Evolutionary conservation across 30 jellyfish, hydroid and myxozoan species (phyloP).

Genomic region (Phacellophora camtschatica): DNA sequence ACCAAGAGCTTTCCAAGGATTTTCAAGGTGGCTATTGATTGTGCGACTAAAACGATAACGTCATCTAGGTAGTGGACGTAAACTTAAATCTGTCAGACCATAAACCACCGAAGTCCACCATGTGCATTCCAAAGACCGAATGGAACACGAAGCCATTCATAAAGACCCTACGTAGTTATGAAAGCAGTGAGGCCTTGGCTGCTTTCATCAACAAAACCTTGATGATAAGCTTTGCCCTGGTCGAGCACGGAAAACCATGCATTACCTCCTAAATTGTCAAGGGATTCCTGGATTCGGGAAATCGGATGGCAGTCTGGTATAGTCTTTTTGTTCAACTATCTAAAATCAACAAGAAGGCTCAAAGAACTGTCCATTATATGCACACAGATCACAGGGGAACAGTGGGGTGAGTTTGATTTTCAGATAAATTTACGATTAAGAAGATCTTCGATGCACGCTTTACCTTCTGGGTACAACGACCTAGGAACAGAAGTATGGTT

Average conservation of each 20-base stretch:
- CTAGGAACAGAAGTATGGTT: too few species aligned
- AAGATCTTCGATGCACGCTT: not conserved
- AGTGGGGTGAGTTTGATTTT: not conserved
- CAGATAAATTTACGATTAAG: not conserved
- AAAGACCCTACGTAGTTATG: conserved; percentile 75
- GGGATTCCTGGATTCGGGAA: conserved; percentile 33
- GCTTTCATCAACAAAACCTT: conserved; percentile 45
- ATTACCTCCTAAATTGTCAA: conserved; percentile 51
- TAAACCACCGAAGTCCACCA: conserved; percentile 43
- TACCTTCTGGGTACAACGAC: conserved; percentile 1
- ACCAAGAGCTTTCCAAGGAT: not conserved
- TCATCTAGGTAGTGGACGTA: conserved; percentile 49
- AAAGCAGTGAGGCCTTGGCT: conserved; percentile 42
- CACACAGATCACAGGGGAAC: conserved; percentile 25
- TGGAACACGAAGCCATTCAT: conserved; percentile 60
- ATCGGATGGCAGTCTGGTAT: conserved; percentile 58
- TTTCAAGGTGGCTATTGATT: conserved; percentile 5
- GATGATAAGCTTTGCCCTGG: conserved; percentile 65
- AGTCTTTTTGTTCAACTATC: conserved; percentile 17
- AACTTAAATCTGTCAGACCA: conserved; percentile 34
- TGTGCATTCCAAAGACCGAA: conserved; percentile 55
- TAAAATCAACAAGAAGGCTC: conserved; percentile 32
- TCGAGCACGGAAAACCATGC: conserved; percentile 61
- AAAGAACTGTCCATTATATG: conserved; percentile 6
- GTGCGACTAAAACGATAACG: not conserved